Conservation (phyloP, 1,140 invertebrate genomes). For the Habropoda laboriosa region DNA sequence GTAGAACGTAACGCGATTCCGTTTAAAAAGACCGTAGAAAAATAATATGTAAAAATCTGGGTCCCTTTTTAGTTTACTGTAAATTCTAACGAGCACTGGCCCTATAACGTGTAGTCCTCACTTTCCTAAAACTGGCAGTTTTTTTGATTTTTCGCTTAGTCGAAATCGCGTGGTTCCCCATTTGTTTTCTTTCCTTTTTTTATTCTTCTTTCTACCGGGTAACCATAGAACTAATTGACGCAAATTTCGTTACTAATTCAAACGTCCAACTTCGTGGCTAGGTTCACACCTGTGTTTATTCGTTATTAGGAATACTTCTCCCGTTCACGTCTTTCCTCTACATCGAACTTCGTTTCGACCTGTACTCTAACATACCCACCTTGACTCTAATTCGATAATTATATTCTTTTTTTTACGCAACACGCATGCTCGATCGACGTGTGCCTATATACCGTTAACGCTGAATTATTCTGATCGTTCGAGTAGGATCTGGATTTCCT, state of each 20-base stretch:
- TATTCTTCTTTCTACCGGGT: too few relatives aligned
- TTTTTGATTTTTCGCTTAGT: conserved; percentile 29
- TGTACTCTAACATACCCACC: conserved; percentile 14
- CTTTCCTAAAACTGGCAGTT: conserved; percentile 41
- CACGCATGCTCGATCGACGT: conserved; percentile 1
- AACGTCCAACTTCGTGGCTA: neutral
- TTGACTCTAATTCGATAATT: conserved; percentile 1
- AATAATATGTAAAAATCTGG: conserved; percentile 59
- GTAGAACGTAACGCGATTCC: conserved; percentile 27
- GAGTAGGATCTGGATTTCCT: conserved; percentile 21
- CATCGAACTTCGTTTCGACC: neutral
- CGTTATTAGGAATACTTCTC: too few relatives aligned
- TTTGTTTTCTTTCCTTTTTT: too few relatives aligned
- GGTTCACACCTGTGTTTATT: too few relatives aligned
- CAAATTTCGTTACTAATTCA: conserved; percentile 36
- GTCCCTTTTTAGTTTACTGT: conserved; percentile 36
- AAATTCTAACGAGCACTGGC: conserved; percentile 17
- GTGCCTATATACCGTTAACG: neutral
- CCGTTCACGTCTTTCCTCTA: neutral
- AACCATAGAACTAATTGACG: conserved; percentile 44
- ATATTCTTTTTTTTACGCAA: neutral
- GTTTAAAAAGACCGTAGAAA: conserved; percentile 55
- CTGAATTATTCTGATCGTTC: conserved; percentile 27
- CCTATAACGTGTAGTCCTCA: neutral
- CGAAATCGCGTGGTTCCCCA: conserved; percentile 17